These are phyloP conservation scores for Drosophila trapezifrons DNA, from an alignment of 1,140 invertebrate species.

Conservation along the genomic window DNA sequence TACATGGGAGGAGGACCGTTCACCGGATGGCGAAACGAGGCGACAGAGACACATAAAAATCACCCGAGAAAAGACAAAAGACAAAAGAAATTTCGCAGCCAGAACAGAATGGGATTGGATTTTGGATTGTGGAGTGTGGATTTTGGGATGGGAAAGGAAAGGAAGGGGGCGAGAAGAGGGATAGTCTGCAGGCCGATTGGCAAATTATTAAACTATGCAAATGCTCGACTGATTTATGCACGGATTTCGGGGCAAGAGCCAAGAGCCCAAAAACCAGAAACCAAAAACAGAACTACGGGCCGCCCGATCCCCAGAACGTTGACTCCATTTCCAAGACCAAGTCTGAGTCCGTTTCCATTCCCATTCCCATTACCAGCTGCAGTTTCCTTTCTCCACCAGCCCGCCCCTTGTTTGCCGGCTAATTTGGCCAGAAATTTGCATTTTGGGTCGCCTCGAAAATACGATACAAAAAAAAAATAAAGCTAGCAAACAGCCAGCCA, in stretches of 20 bases:
- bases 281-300: background rate
- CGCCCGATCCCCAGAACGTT: background rate
- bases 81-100: slow-evolving; percentile 54
- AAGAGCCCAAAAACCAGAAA: background rate
- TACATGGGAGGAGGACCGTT: slow-evolving; percentile 51
- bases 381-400: slow-evolving; percentile 6
- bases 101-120: slow-evolving; percentile 8
- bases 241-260: slow-evolving; percentile 17
- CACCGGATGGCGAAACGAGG: slow-evolving; percentile 15
- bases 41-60: slow-evolving; percentile 53
- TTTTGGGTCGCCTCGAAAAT: slow-evolving; percentile 59
- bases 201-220: slow-evolving; percentile 80
- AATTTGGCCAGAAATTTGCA: slow-evolving; percentile 63
- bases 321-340: slow-evolving; percentile 11
- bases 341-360: background rate
- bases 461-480: slow-evolving; percentile 24
- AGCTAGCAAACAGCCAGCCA: background rate
- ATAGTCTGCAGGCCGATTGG: slow-evolving; percentile 32
- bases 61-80: slow-evolving; percentile 57
- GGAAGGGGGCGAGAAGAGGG: slow-evolving; percentile 13
- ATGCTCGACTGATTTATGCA: slow-evolving; percentile 63
- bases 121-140: background rate
- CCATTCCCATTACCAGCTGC: slow-evolving; percentile 20
- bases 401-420: background rate
- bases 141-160: too few relatives aligned